A percentile compares a stretch with the other conserved stretches of the same genome.
Evolutionary conservation across 2,113 vertebrate genomes (phyloP).

Genomic region (Macquaria ambigua): DNA sequence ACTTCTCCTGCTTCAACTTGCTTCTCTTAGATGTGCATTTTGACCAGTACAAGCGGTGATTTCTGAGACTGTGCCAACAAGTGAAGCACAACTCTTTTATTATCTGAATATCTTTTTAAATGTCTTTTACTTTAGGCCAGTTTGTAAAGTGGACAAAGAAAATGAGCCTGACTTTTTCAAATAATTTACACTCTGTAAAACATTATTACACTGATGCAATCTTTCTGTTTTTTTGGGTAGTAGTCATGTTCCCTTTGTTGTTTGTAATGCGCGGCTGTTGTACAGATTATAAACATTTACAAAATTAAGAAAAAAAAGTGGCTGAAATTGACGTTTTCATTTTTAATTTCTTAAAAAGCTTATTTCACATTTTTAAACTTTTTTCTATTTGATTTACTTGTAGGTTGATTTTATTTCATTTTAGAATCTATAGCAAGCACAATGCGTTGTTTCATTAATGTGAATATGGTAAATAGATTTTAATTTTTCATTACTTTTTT

Average conservation of each 20-base stretch:
- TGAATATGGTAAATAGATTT: conserved; percentile 82
- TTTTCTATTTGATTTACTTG: conserved; percentile 50
- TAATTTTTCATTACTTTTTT: conserved; percentile 67
- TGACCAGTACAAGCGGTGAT: conserved; percentile 38
- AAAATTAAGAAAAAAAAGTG: conserved; percentile 59
- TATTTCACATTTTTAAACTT: conserved; percentile 55
- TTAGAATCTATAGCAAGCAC: conserved; percentile 68
- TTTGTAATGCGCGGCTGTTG: conserved; percentile 71
- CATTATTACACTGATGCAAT: conserved; percentile 71
- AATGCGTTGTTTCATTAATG: conserved; percentile 77
- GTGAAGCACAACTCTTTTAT: conserved; percentile 65
- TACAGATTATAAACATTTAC: conserved; percentile 76
- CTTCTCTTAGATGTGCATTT: conserved; percentile 60
- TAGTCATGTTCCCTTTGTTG: conserved; percentile 69
- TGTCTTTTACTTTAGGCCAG: conserved; percentile 57
- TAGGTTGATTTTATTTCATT: conserved; percentile 45
- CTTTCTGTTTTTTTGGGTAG: conserved; percentile 70
- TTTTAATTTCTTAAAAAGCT: conserved; percentile 37
- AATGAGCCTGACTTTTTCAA: conserved; percentile 66
- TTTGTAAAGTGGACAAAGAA: conserved; percentile 52
- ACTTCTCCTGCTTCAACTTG: conserved; percentile 51
- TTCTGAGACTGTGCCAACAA: conserved; percentile 75
- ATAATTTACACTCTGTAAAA: conserved; percentile 58
- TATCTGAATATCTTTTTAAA: conserved; percentile 47
- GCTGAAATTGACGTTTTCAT: conserved; percentile 50